A percentile compares a stretch with the other conserved stretches of the same genome.
phyloP scores from a whole-genome alignment of 2,888 invertebrate species.

The Rhaphigaster nebulosa region DNA sequence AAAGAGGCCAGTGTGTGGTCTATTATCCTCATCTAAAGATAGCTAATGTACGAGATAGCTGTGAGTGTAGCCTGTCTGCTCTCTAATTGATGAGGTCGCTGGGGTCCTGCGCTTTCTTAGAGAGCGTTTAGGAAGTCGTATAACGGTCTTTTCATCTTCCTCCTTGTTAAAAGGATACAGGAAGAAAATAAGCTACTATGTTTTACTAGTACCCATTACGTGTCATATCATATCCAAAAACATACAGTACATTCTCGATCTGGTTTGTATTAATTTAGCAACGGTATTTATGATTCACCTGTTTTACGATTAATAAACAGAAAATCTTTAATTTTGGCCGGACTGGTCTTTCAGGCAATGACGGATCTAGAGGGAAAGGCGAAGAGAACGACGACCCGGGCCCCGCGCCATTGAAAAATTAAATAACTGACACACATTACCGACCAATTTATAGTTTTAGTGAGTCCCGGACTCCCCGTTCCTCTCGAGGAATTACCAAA shows the following conservation, averaged over 20 bases:
- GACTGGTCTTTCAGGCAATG: too few relatives aligned
- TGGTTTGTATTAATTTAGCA: too few relatives aligned
- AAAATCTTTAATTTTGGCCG: too few relatives aligned
- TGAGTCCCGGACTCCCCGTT: too few relatives aligned
- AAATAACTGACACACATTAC: too few relatives aligned
- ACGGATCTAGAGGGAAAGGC: too few relatives aligned
- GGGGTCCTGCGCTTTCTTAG: conserved; percentile 2
- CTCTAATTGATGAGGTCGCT: conserved; percentile 20
- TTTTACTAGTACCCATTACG: background rate
- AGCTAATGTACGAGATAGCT: conserved; percentile 11
- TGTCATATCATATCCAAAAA: background rate
- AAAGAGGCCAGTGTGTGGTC: conserved; percentile 21
- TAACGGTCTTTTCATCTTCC: background rate
- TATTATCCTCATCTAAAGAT: background rate
- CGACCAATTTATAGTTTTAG: too few relatives aligned
- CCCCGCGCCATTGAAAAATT: too few relatives aligned
- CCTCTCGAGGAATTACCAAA: too few relatives aligned
- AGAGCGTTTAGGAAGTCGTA: background rate
- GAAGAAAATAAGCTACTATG: background rate
- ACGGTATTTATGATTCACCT: too few relatives aligned
- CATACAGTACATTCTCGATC: background rate
- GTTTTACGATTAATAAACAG: too few relatives aligned
- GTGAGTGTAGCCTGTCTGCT: background rate
- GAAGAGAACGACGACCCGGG: too few relatives aligned
- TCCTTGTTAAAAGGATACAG: background rate